phyloP scores from a whole-genome alignment of 64 coral and sea anemone species.

The Actinia tenebrosa region DNA sequence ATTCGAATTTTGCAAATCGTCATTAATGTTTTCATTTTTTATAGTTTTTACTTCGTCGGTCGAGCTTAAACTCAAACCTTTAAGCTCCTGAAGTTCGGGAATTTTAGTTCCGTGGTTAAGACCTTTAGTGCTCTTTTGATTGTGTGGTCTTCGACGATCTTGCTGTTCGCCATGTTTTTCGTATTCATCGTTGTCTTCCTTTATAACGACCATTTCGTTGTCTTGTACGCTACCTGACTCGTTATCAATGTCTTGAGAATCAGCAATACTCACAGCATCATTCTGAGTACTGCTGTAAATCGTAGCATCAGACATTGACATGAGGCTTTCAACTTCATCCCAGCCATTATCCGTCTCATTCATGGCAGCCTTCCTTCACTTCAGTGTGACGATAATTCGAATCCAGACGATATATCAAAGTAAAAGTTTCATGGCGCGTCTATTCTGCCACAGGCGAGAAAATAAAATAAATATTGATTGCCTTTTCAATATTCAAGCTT shows the following conservation, averaged over 20 bases:
- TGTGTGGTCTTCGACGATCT: neutral
- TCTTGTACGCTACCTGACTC: neutral
- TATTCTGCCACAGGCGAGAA: neutral
- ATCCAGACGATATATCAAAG: neutral
- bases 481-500: constrained; percentile 1
- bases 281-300: neutral
- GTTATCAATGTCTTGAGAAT: neutral
- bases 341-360: neutral
- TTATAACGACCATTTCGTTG: neutral
- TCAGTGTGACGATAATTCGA: neutral
- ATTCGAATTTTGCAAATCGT: neutral
- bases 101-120: neutral
- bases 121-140: neutral
- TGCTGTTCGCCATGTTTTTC: neutral
- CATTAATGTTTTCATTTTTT: neutral
- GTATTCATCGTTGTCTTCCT: neutral
- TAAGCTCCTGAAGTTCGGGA: neutral
- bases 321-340: neutral
- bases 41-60: neutral
- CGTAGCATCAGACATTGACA: neutral
- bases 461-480: neutral
- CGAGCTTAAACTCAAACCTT: neutral
- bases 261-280: neutral
- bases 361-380: neutral
- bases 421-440: too few species aligned